Percentiles rank a stretch among this genome's conserved stretches.
phyloP scores from a whole-genome alignment of 2,797 vertebrate genomes.

The Coregonus suidteri region DNA sequence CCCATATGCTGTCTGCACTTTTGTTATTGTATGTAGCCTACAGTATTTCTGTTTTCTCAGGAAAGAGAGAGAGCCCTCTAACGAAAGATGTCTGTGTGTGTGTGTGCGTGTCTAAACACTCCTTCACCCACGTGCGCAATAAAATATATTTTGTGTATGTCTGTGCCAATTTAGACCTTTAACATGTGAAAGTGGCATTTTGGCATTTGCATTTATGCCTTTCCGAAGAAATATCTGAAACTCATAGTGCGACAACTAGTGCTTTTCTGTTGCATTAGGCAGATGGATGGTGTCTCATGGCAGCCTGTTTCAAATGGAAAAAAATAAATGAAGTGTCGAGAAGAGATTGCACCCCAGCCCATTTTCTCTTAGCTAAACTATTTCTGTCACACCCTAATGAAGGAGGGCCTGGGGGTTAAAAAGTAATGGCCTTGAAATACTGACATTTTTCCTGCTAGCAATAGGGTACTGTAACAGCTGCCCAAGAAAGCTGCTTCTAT shows the following conservation, averaged over 20 bases:
- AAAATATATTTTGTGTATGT: slow-evolving; percentile 73
- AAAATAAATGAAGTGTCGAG: slow-evolving; percentile 64
- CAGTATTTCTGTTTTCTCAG: not conserved
- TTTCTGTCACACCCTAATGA: slow-evolving; percentile 77
- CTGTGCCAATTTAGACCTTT: slow-evolving; percentile 77
- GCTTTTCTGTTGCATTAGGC: slow-evolving; percentile 64
- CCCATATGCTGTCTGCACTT: not conserved
- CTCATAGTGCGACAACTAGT: slow-evolving; percentile 46
- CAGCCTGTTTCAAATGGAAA: slow-evolving; percentile 57
- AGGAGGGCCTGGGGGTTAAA: slow-evolving; percentile 70
- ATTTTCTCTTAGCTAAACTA: slow-evolving; percentile 78
- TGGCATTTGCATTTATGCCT: slow-evolving; percentile 79
- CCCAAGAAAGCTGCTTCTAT: slow-evolving; percentile 48
- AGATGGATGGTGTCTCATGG: slow-evolving; percentile 71
- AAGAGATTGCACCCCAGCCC: slow-evolving; percentile 63
- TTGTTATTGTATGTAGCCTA: not conserved
- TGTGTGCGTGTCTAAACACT: slow-evolving; percentile 33
- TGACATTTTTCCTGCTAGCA: slow-evolving; percentile 76
- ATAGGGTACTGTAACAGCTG: slow-evolving; percentile 67
- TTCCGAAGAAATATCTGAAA: slow-evolving; percentile 66
- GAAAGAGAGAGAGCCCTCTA: slow-evolving; percentile 14
- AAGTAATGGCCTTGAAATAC: slow-evolving; percentile 78
- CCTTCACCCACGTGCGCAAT: not conserved
- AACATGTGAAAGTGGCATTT: slow-evolving; percentile 77
- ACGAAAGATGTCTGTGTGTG: slow-evolving; percentile 4